phyloP scores from a whole-genome alignment of 2,113 vertebrate genomes.

The Manacus vitellinus region DNA sequence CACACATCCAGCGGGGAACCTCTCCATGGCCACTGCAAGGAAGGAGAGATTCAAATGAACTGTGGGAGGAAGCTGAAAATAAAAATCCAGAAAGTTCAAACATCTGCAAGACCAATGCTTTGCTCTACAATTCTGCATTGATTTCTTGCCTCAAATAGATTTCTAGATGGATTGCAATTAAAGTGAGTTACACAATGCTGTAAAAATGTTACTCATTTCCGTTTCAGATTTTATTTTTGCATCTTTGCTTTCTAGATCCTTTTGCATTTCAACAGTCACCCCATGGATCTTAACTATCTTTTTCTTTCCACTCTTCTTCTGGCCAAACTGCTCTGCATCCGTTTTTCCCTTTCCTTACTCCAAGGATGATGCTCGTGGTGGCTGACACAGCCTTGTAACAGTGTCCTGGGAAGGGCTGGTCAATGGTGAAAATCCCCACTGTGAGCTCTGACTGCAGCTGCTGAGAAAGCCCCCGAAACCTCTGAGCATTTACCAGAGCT shows the following conservation, averaged over 20 bases:
- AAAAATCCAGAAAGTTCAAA: slow-evolving; percentile 21
- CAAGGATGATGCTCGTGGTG: background rate
- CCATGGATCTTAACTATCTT: background rate
- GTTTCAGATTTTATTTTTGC: slow-evolving; percentile 11
- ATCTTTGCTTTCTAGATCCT: slow-evolving; percentile 22
- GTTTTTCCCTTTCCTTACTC: background rate
- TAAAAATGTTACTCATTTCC: background rate
- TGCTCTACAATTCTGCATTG: slow-evolving; percentile 9
- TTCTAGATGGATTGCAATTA: slow-evolving; percentile 44
- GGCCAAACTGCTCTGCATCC: background rate
- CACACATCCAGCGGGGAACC: background rate
- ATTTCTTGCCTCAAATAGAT: slow-evolving; percentile 58
- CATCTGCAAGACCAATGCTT: slow-evolving; percentile 29
- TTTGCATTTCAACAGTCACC: background rate
- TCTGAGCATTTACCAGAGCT: background rate
- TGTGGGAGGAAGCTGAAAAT: background rate
- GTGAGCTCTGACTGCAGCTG: background rate
- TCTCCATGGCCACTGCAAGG: background rate
- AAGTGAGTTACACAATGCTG: slow-evolving; percentile 21
- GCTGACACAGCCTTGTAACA: background rate
- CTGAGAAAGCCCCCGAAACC: background rate
- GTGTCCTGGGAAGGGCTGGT: background rate
- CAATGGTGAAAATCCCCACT: background rate
- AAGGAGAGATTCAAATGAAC: background rate
- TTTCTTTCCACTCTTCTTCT: background rate